These are phyloP conservation scores for Hycleus cichorii DNA, from an alignment of 1,140 invertebrate species.

Conservation along the genomic window DNA sequence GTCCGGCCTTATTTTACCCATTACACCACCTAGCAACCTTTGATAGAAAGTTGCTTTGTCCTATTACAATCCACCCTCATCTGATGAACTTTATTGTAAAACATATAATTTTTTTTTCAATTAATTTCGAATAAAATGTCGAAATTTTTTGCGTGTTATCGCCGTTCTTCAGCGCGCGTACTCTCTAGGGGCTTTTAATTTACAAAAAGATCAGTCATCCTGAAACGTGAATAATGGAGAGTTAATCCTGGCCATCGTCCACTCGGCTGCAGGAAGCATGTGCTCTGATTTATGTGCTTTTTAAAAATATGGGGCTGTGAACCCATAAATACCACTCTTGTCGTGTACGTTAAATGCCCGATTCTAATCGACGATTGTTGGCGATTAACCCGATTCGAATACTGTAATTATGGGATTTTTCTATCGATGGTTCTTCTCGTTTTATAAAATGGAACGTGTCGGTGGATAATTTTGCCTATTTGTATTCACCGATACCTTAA, in stretches of 20 bases:
- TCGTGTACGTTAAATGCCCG: conserved; percentile 22
- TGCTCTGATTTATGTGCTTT: conserved; percentile 32
- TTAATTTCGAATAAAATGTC: no score
- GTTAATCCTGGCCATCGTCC: conserved; percentile 31
- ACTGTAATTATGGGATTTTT: neutral
- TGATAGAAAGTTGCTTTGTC: conserved; percentile 18
- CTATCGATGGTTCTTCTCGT: neutral
- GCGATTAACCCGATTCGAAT: conserved; percentile 1
- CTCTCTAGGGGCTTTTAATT: conserved; percentile 10
- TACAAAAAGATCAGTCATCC: conserved; percentile 12
- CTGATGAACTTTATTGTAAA: no score
- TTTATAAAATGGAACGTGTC: neutral
- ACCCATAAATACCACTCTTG: conserved; percentile 28
- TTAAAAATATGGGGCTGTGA: conserved; percentile 28
- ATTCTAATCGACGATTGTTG: no score
- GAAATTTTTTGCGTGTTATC: conserved; percentile 1
- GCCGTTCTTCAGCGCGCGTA: neutral
- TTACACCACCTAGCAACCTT: conserved; percentile 18
- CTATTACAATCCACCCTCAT: neutral
- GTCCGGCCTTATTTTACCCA: conserved; percentile 7
- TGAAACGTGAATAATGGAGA: conserved; percentile 29
- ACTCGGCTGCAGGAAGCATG: conserved; percentile 15
- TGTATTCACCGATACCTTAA: conserved; percentile 12
- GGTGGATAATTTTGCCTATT: conserved; percentile 8
- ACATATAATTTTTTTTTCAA: no score